Evolutionary conservation across 2,797 vertebrate genomes (phyloP).

Genomic region (Gymnothorax javanicus): DNA sequence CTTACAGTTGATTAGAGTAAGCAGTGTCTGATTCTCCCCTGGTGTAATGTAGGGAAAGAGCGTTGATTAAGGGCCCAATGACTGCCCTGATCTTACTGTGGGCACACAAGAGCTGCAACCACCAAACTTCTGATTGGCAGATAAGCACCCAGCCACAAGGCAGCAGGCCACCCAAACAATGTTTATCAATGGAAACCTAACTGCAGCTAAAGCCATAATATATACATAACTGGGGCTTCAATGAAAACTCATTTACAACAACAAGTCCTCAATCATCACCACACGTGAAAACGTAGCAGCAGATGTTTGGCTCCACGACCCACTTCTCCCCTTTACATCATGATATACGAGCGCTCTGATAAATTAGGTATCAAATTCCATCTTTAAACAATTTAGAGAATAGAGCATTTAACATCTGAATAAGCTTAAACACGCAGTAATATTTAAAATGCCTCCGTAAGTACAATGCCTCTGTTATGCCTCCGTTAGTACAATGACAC

Average conservation of each 20-base stretch:
- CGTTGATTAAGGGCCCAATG: too few relatives aligned
- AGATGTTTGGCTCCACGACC: background rate
- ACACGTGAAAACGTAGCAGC: background rate
- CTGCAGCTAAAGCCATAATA: background rate
- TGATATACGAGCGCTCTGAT: constrained; percentile 50
- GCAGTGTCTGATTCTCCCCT: too few relatives aligned
- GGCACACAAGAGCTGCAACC: too few relatives aligned
- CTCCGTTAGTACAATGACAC: background rate
- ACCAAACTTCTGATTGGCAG: too few relatives aligned
- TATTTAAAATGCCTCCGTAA: constrained; percentile 63
- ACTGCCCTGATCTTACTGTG: too few relatives aligned
- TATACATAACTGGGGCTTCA: background rate
- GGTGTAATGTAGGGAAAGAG: too few relatives aligned
- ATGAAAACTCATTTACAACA: background rate
- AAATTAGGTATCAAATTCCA: constrained; percentile 71
- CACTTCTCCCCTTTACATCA: background rate
- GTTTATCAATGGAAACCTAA: background rate
- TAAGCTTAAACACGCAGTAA: constrained; percentile 74
- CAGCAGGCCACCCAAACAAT: background rate
- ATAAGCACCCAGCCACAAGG: too few relatives aligned
- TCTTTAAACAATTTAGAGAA: constrained; percentile 77
- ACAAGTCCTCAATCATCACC: background rate
- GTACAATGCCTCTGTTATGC: constrained; percentile 50
- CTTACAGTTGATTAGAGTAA: too few relatives aligned
- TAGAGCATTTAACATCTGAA: constrained; percentile 62